These are phyloP conservation scores for Dendrophyllia cribrosa DNA, from an alignment of 64 coral and sea anemone genomes.

Conservation along the genomic window DNA sequence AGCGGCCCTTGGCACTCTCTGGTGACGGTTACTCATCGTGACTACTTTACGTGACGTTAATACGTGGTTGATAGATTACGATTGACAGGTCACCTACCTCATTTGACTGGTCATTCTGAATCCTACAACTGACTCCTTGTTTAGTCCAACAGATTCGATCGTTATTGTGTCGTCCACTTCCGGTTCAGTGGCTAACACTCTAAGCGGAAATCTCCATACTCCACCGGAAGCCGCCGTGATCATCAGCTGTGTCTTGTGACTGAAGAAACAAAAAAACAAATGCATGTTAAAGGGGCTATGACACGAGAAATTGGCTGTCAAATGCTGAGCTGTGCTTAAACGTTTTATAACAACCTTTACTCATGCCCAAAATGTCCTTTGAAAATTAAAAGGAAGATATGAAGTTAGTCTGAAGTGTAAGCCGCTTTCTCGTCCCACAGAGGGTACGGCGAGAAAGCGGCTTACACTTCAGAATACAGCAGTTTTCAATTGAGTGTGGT, in stretches of 20 bases:
- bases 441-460: too few species aligned
- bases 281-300: too few species aligned
- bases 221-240: conserved; percentile 88
- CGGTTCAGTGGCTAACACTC: conserved; percentile 84
- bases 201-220: conserved; percentile 93
- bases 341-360: too few species aligned
- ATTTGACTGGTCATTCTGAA: conserved; percentile 94
- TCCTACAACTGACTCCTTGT: conserved; percentile 90
- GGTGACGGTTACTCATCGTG: not conserved
- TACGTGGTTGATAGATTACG: not conserved
- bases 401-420: too few species aligned
- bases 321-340: too few species aligned
- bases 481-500: too few species aligned
- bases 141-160: conserved; percentile 93
- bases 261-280: conserved; percentile 8
- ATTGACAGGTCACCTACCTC: conserved; percentile 54
- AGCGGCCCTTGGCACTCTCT: too few species aligned
- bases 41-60: not conserved
- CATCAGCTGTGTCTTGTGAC: conserved; percentile 84
- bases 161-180: conserved; percentile 94
- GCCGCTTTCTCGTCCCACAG: too few species aligned
- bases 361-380: too few species aligned
- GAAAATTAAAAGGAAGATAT: too few species aligned
- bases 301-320: too few species aligned
- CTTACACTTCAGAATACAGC: too few species aligned